These are phyloP conservation scores for Macrobrachium nipponense DNA, from an alignment of 1,140 invertebrate genomes.

Conservation along the genomic window DNA sequence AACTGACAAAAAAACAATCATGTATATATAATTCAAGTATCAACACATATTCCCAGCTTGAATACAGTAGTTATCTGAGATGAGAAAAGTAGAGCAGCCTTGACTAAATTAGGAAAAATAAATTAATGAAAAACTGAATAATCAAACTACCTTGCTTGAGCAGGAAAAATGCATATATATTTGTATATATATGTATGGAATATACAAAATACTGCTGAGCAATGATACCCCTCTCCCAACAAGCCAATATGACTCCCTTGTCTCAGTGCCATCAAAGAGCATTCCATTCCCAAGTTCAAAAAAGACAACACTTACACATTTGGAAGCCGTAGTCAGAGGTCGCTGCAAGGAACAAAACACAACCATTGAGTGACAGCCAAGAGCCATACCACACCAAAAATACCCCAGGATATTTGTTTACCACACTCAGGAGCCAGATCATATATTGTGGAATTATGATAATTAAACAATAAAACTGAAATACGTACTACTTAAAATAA, in stretches of 20 bases:
- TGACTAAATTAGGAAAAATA: constrained; percentile 21
- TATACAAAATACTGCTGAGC: constrained; percentile 43
- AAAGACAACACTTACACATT: constrained; percentile 64
- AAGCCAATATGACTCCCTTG: constrained; percentile 42
- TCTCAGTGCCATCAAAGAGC: constrained; percentile 52
- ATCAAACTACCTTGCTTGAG: constrained; percentile 49
- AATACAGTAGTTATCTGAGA: constrained; percentile 4
- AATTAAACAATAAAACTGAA: no score
- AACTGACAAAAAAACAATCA: constrained; percentile 26
- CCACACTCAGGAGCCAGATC: constrained; percentile 43
- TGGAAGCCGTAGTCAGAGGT: constrained; percentile 65
- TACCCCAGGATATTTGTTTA: constrained; percentile 23
- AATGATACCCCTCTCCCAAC: constrained; percentile 18
- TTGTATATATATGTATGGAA: no score
- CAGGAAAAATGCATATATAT: constrained; percentile 42
- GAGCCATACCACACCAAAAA: constrained; percentile 56
- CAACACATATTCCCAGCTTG: constrained; percentile 39
- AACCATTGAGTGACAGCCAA: constrained; percentile 59
- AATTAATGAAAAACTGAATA: constrained; percentile 30
- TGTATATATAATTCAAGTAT: constrained; percentile 24
- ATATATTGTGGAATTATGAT: constrained; percentile 15
- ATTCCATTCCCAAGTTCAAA: constrained; percentile 60
- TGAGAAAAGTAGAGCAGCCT: constrained; percentile 31
- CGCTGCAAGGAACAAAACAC: constrained; percentile 64
- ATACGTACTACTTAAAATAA: no score